Evolutionary conservation across 2,113 vertebrate genomes (phyloP).

Genomic region (Caloenas nicobarica): DNA sequence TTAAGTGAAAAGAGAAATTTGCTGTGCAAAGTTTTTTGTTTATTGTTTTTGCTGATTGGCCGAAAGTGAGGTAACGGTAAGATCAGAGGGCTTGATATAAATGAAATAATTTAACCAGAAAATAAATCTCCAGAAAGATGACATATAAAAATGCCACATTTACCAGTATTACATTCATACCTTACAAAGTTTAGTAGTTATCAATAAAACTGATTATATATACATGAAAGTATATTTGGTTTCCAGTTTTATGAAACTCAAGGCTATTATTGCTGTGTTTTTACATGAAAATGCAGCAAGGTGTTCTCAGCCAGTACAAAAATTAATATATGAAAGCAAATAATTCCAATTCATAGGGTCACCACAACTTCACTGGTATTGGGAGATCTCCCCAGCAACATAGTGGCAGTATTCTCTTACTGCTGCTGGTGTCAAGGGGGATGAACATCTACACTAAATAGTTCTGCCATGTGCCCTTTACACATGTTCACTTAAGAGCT

Average conservation of each 20-base stretch:
- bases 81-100: not conserved
- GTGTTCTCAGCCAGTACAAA: not conserved
- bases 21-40: conserved; percentile 22
- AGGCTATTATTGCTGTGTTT: not conserved
- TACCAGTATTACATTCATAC: not conserved
- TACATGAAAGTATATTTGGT: not conserved
- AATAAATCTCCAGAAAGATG: not conserved
- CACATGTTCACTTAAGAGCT: accelerated
- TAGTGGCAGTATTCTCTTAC: not conserved
- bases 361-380: not conserved
- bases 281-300: not conserved
- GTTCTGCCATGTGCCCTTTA: not conserved
- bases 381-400: not conserved
- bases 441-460: too few relatives aligned
- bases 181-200: not conserved
- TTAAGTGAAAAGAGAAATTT: not conserved
- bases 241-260: not conserved
- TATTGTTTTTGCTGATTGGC: conserved; percentile 13
- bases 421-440: not conserved
- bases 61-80: not conserved
- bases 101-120: not conserved
- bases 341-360: not conserved
- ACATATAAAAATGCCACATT: not conserved
- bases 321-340: not conserved
- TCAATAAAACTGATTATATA: not conserved